phyloP scores from a whole-genome alignment of 2,888 invertebrate genomes.

The Glyphotaelius pellucidus region DNA sequence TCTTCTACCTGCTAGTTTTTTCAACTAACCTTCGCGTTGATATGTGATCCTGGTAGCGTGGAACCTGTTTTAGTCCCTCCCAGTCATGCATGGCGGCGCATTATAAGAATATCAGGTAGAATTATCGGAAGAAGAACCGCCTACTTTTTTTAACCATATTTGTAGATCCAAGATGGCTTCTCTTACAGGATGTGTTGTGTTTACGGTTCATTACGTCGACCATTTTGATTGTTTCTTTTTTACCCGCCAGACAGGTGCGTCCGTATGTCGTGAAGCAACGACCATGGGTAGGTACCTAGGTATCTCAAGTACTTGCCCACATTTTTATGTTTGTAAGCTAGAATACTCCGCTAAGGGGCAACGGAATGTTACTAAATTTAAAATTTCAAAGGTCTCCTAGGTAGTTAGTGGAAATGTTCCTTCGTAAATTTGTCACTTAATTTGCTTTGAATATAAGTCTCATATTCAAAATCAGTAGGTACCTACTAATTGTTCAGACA shows the following conservation, averaged over 20 bases:
- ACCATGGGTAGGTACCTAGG: not conserved
- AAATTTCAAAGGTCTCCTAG: not conserved
- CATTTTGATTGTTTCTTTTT: conserved; percentile 69
- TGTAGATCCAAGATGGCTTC: conserved; percentile 25
- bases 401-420: too few species aligned
- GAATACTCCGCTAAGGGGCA: conserved; percentile 22
- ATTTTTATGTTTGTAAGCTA: not conserved
- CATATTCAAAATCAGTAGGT: too few species aligned
- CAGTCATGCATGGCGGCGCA: not conserved
- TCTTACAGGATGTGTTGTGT: conserved; percentile 48
- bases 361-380: conserved; percentile 39
- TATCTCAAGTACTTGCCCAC: not conserved
- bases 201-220: conserved; percentile 49
- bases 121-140: not conserved
- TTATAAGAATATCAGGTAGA: conserved; percentile 24
- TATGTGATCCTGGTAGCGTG: not conserved
- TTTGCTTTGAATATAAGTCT: too few species aligned
- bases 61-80: conserved; percentile 38
- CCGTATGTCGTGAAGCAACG: conserved; percentile 68
- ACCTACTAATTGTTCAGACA: too few species aligned
- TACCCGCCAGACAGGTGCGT: conserved; percentile 72
- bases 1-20: not conserved
- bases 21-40: not conserved
- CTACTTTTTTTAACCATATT: conserved; percentile 6
- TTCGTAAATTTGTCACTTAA: too few species aligned